Evolutionary conservation across 2,113 vertebrate species (phyloP), one percentile per base, ranked within the genome.

Genomic region (Epinephelus cyanopodus): DNA sequence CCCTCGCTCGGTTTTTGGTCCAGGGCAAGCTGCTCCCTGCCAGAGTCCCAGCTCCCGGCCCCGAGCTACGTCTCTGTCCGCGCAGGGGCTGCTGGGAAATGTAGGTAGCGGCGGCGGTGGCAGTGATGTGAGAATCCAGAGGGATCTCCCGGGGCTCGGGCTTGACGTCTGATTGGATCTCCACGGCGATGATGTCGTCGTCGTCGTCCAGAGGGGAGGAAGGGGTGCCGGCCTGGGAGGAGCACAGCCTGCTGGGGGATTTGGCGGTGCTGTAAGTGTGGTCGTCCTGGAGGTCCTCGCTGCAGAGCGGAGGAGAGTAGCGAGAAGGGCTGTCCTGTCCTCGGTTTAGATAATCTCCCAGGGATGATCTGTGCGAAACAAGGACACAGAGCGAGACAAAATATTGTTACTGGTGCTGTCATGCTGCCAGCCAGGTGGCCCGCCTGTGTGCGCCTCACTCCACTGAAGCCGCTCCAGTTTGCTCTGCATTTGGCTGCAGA

Each of bases 231-330:
- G 42, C 90, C 42, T 89, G 84, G 73, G 92, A 91, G 70, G 93
- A 87, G 79, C 96, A 82, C 93, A 97, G 88, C 87, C 90, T 85
- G 88, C 87, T 92, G 85, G 91, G 93, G 94, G 97, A 96, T 93
- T 97, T 97, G 93, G 97, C 97, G 86, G 96, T 98, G 95, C 97
- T 98, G 92, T 99, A 98, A 77, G 97, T 99, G 96, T 98, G 97
- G 83, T 99, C 98, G 83, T 98, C 97, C 95, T 98, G 97, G 56
- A 97, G 97, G 94, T 98, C 97, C 48, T 97, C 97, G 3, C 96
- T 93, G 4, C 97, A 96, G 77, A 96, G 97, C 19, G 95, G 95
- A 0, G 97, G 97, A 29, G 97, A 98, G 93, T 96, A 98, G 10
- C 97, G 92, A 2, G 96, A 95, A 2, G 95, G 96, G 62, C 98